Percentiles rank a stretch among this genome's conserved stretches.
phyloP scores from a whole-genome alignment of 92 coral and sea anemone species.

The Nematostella vectensis region DNA sequence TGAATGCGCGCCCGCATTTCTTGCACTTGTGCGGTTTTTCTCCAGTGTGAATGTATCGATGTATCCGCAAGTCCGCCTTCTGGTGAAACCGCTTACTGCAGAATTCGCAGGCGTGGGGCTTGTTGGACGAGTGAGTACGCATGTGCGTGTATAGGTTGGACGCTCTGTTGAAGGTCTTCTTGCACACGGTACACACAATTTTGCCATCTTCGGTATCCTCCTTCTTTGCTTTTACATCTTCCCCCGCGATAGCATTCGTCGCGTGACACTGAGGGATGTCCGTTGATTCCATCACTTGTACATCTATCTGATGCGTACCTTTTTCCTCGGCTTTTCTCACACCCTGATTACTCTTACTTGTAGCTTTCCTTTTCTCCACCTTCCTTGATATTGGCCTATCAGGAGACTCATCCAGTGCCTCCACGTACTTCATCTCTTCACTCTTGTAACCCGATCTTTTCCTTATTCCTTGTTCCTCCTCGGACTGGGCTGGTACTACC shows the following conservation, averaged over 20 bases:
- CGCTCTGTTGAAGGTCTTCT: conserved; percentile 57
- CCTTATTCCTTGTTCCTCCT: neutral
- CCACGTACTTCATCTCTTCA: neutral
- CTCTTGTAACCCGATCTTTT: no score
- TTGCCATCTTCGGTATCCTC: conserved; percentile 1
- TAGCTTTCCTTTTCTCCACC: neutral
- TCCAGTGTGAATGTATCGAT: conserved; percentile 84
- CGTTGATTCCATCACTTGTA: no score
- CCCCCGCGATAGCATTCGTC: neutral
- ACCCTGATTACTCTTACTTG: no score
- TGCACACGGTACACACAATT: conserved; percentile 46
- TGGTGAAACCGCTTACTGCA: conserved; percentile 77
- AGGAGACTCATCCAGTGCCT: neutral
- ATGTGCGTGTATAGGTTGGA: conserved; percentile 69
- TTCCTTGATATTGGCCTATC: neutral
- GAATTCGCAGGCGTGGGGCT: conserved; percentile 63
- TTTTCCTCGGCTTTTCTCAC: no score
- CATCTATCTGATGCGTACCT: no score
- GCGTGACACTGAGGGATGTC: no score
- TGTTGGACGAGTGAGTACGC: conserved; percentile 54
- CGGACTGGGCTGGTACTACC: neutral
- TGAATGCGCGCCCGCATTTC: conserved; percentile 78
- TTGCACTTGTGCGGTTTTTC: conserved; percentile 76
- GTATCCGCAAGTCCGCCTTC: conserved; percentile 68
- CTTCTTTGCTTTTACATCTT: neutral